phyloP scores from a whole-genome alignment of 2,797 vertebrate species.

The Artibeus lituratus region DNA sequence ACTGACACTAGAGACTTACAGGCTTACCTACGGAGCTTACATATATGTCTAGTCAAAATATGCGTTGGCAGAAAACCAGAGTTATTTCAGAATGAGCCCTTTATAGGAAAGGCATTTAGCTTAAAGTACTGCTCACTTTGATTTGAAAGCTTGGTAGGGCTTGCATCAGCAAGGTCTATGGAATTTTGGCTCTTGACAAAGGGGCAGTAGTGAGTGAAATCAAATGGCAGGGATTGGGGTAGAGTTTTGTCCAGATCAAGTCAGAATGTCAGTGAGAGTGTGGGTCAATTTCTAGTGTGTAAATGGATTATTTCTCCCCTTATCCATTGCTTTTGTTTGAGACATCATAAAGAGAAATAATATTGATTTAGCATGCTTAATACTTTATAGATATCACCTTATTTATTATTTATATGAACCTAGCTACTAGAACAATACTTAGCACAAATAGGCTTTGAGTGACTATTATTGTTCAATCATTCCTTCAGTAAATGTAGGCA shows the following conservation, averaged over 20 bases:
- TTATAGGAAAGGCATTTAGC: background rate
- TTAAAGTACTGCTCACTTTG: conserved; percentile 16
- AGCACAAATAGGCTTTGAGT: background rate
- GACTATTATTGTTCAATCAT: background rate
- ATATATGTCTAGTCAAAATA: conserved; percentile 20
- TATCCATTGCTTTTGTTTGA: background rate
- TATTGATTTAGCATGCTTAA: background rate
- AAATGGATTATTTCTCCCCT: background rate
- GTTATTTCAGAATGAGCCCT: conserved; percentile 6
- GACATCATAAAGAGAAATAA: background rate
- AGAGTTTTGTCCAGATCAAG: background rate
- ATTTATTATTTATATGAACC: background rate
- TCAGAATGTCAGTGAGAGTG: background rate
- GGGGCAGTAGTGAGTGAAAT: background rate
- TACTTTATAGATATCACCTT: background rate
- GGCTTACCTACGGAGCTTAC: background rate
- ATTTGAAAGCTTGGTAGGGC: background rate
- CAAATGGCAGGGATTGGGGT: background rate
- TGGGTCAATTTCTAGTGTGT: background rate
- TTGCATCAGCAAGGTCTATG: background rate
- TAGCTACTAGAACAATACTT: background rate
- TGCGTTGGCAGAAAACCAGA: background rate
- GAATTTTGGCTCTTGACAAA: background rate
- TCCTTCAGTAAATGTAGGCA: background rate
- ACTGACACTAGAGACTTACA: background rate